A percentile compares a stretch with the other conserved stretches of the same genome.
These are phyloP conservation scores for Stomatorhinus ivindoensis DNA, from an alignment of 2,113 vertebrate genomes.

Conservation along the genomic window DNA sequence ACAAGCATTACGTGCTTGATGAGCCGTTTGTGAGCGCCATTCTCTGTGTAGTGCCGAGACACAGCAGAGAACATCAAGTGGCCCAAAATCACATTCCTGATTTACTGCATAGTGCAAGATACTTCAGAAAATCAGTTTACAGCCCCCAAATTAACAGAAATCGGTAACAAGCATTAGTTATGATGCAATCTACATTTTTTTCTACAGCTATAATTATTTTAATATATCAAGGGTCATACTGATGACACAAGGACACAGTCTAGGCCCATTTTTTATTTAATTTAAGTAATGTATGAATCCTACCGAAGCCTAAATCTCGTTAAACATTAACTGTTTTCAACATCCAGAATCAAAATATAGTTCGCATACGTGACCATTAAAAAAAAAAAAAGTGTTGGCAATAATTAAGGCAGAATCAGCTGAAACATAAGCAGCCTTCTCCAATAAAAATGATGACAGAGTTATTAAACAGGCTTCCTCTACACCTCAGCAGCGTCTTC, in stretches of 20 bases:
- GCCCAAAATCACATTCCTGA: neutral
- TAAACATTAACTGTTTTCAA: slow-evolving; percentile 24
- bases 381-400: slow-evolving; percentile 30
- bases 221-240: neutral
- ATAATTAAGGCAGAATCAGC: slow-evolving; percentile 53
- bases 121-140: neutral
- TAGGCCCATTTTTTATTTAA: neutral
- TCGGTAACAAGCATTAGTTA: neutral
- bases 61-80: neutral
- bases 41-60: neutral
- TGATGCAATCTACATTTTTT: neutral
- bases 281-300: neutral
- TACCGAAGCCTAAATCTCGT: neutral
- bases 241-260: neutral
- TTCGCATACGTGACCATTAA: slow-evolving; percentile 57
- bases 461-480: slow-evolving; percentile 86
- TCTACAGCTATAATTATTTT: neutral
- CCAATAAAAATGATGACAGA: slow-evolving; percentile 80
- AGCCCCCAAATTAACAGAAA: neutral
- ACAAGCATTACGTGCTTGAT: neutral
- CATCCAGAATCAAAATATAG: slow-evolving; percentile 48
- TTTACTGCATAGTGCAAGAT: neutral
- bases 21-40: neutral
- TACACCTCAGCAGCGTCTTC: slow-evolving; percentile 75
- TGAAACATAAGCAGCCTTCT: slow-evolving; percentile 52